Conservation (phyloP, 2,888 invertebrate species). For the Aphidius colemani region DNA sequence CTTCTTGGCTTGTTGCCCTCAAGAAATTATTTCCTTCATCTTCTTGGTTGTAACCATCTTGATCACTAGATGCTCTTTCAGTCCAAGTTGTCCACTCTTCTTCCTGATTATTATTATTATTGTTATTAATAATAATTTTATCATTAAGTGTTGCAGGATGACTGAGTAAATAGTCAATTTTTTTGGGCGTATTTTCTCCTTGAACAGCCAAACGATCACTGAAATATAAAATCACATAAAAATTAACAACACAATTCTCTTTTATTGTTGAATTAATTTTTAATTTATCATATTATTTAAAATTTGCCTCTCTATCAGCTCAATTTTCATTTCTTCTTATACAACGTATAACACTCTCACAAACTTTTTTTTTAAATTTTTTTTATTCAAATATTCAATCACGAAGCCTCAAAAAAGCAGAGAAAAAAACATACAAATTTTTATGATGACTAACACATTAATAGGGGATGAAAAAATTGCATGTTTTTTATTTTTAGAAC, state of each 20-base stretch:
- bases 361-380: too few relatives aligned
- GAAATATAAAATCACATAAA: conserved; percentile 21
- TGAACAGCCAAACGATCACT: conserved; percentile 6
- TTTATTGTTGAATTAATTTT: not conserved
- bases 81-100: conserved; percentile 14
- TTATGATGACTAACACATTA: too few relatives aligned
- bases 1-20: not conserved
- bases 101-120: not conserved
- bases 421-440: too few relatives aligned
- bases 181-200: not conserved
- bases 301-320: not conserved
- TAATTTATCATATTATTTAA: not conserved
- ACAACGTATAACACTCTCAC: not conserved
- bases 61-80: conserved; percentile 11
- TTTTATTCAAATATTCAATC: too few relatives aligned
- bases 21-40: conserved; percentile 2
- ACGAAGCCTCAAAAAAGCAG: too few relatives aligned
- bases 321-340: not conserved
- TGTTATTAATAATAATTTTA: too few relatives aligned
- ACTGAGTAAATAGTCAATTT: too few relatives aligned
- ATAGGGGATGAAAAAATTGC: too few relatives aligned
- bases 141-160: too few relatives aligned
- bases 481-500: too few relatives aligned
- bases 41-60: not conserved
- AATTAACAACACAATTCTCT: not conserved